Percentiles rank a stretch among this genome's conserved stretches.
Evolutionary conservation across 2,113 vertebrate genomes (phyloP).

Genomic region (Stigmatopora nigra): DNA sequence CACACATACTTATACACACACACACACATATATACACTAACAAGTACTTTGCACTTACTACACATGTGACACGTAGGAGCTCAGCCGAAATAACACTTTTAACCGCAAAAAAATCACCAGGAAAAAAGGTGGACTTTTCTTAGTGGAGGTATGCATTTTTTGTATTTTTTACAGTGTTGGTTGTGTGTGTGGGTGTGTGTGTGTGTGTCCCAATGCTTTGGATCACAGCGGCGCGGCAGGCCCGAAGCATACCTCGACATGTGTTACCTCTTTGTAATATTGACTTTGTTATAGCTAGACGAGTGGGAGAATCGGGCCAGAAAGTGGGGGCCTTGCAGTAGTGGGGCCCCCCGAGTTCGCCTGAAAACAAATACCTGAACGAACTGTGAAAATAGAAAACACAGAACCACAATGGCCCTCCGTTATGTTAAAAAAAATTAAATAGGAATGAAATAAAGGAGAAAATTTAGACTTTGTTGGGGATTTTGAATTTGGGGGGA

Average conservation of each 20-base stretch:
- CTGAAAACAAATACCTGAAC: constrained; percentile 60
- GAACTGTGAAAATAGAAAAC: constrained; percentile 56
- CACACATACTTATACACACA: too few species aligned
- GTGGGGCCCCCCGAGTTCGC: constrained; percentile 55
- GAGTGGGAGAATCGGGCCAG: constrained; percentile 66
- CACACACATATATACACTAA: constrained; percentile 37
- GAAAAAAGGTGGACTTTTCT: constrained; percentile 37
- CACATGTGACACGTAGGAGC: constrained; percentile 13
- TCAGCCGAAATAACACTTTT: constrained; percentile 33
- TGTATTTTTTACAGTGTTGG: constrained; percentile 37
- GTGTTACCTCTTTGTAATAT: constrained; percentile 74
- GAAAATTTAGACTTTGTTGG: constrained; percentile 26
- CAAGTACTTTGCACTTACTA: constrained; percentile 38
- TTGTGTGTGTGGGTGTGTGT: constrained; percentile 23
- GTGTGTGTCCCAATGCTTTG: constrained; percentile 35
- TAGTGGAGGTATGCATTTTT: constrained; percentile 43
- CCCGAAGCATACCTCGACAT: constrained; percentile 69
- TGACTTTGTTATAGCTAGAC: constrained; percentile 71
- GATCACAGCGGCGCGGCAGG: constrained; percentile 58
- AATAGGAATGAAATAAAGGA: constrained; percentile 37
- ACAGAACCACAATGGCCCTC: constrained; percentile 46
- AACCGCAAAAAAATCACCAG: constrained; percentile 41
- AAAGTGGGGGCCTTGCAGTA: constrained; percentile 45
- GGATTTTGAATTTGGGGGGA: constrained; percentile 30
- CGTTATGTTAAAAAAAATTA: constrained; percentile 2